Conservation (phyloP, 2,888 invertebrate species). For the Hydriomena furcata region DNA sequence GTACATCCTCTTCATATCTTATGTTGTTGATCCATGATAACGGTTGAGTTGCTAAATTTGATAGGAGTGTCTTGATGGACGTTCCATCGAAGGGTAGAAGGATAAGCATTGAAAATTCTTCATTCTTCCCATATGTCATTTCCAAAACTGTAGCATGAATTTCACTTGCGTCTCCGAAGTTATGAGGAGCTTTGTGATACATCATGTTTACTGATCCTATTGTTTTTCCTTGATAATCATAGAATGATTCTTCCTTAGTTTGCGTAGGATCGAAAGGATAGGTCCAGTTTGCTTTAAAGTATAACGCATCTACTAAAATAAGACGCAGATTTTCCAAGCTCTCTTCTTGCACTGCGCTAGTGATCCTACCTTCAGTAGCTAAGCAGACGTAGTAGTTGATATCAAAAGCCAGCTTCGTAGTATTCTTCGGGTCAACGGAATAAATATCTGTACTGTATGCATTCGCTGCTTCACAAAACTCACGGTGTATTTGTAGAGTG, state of each 20-base stretch:
- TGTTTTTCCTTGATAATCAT: conserved; percentile 79
- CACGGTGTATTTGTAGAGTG: conserved; percentile 59
- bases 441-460: conserved; percentile 80
- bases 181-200: conserved; percentile 85
- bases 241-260: conserved; percentile 83
- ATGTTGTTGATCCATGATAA: conserved; percentile 79
- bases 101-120: conserved; percentile 86
- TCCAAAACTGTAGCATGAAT: conserved; percentile 86
- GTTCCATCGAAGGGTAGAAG: conserved; percentile 85
- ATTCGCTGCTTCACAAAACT: conserved; percentile 67
- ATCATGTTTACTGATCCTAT: conserved; percentile 89
- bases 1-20: conserved; percentile 62
- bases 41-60: conserved; percentile 73
- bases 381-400: conserved; percentile 88
- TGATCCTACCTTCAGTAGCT: conserved; percentile 87
- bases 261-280: conserved; percentile 84
- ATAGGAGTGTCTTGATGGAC: conserved; percentile 73
- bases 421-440: conserved; percentile 82
- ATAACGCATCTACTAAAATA: conserved; percentile 86
- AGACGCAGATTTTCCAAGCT: conserved; percentile 71
- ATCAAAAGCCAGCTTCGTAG: conserved; percentile 69
- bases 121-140: conserved; percentile 86
- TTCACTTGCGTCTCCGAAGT: conserved; percentile 75
- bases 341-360: conserved; percentile 83
- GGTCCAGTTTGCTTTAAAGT: conserved; percentile 89